Evolutionary conservation across 2,888 invertebrate genomes (phyloP), one percentile per base, ranked within the genome.

Genomic region (Biston betularia): DNA sequence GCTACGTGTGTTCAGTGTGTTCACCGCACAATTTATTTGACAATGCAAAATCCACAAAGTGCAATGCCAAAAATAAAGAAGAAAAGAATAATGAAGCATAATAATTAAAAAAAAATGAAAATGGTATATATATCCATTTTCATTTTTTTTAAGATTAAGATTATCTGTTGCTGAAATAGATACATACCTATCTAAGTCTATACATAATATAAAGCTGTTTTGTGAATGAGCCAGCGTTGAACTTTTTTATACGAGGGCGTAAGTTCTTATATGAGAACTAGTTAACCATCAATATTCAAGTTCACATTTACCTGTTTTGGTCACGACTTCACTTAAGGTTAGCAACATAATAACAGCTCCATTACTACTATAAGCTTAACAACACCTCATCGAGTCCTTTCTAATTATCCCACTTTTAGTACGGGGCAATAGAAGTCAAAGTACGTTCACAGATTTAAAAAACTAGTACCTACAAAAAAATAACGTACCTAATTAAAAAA

Each of bases 311-410:
- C 79, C 79, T 79, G 78, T 81, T 81, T 85, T 75, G 84, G 83
- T 83, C 80, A 83, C 79, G 82, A 81, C 79, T 80, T 74, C 76
- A 72, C 76, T 75, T 82, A 87, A 88, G 87, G 87, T 77, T 82
- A 84, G 73, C 83, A 63, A 75, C 73, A 58, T 77, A 77, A 84
- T 88, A 83, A 85, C 84, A 65, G 78, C 79, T 78, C 76, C 49
- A 40, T 46, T 10, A 48, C 14, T 35, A 40, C 24, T 44, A 40
- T 0, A 52, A 14, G 4, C 33, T 6, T 33, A 5, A 6, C 49
- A 6, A 11, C 0, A 11, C 48, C 6, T 45, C 0, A 44, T n/a
- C 44, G 11, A 4, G 5, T 11, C 9, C n/a, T 8, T 48, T 9
- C 7, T 48, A 15, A 14, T 15, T 48, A 24, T 24, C 24, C 24